phyloP scores from a whole-genome alignment of 2,888 invertebrate species.

The Cerastis rubricosa region DNA sequence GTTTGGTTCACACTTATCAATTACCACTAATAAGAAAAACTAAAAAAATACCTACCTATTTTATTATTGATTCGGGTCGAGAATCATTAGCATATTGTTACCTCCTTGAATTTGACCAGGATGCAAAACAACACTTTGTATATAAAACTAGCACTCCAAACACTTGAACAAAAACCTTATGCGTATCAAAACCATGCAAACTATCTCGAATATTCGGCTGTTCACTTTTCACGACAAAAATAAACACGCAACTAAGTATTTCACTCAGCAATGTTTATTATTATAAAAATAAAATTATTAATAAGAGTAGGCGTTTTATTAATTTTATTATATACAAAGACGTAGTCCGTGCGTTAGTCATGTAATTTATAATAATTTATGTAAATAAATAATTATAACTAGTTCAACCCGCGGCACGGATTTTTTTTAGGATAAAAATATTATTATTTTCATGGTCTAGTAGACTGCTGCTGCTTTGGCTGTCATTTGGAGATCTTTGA shows the following conservation, averaged over 20 bases:
- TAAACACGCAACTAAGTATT: conserved; percentile 12
- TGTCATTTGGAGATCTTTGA: too few relatives aligned
- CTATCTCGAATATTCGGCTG: conserved; percentile 4
- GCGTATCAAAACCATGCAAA: background rate
- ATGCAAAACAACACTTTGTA: too few relatives aligned
- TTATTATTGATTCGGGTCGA: too few relatives aligned
- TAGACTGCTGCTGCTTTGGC: too few relatives aligned
- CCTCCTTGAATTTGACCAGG: too few relatives aligned
- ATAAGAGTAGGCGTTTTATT: conserved; percentile 51
- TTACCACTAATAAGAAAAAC: too few relatives aligned
- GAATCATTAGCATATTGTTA: too few relatives aligned
- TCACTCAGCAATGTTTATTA: conserved; percentile 34
- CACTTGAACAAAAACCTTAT: too few relatives aligned
- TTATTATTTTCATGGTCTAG: too few relatives aligned
- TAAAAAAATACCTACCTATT: too few relatives aligned
- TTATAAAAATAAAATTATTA: conserved; percentile 49
- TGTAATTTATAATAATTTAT: conserved; percentile 16
- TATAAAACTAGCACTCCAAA: too few relatives aligned
- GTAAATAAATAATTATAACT: background rate
- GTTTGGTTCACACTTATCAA: too few relatives aligned
- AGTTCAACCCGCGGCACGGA: background rate
- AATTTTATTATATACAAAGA: conserved; percentile 50
- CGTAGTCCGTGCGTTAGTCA: background rate
- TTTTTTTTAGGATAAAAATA: background rate
- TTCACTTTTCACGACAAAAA: conserved; percentile 20